A percentile compares a stretch with the other conserved stretches of the same genome.
Conservation (phyloP, 2,113 vertebrate genomes). For the Microtus montanus region DNA sequence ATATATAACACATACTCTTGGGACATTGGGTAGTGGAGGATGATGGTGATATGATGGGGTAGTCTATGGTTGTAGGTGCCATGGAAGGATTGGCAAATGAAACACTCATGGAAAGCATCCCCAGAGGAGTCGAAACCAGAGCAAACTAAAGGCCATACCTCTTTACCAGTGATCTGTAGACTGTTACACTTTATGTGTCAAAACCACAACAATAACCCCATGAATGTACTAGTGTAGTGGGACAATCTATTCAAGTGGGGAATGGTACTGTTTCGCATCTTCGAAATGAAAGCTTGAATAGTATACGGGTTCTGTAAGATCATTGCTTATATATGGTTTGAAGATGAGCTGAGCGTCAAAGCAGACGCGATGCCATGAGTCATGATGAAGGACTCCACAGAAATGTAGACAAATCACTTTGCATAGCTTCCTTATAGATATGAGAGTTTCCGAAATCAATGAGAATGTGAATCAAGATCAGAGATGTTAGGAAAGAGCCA, state of each 20-base stretch:
- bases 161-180: neutral
- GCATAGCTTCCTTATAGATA: neutral
- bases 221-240: neutral
- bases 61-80: neutral
- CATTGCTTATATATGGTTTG: neutral
- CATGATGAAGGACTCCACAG: neutral
- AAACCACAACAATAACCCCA: neutral
- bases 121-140: neutral
- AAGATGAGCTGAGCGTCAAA: neutral
- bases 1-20: neutral
- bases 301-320: neutral
- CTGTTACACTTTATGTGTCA: neutral
- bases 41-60: neutral
- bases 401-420: neutral
- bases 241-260: neutral
- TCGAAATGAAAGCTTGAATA: neutral
- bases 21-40: no score
- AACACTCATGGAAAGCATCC: neutral
- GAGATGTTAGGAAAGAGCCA: neutral
- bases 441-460: neutral
- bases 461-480: neutral
- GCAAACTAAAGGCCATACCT: neutral
- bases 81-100: neutral
- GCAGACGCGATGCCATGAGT: neutral
- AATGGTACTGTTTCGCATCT: neutral